These are phyloP conservation scores for Grapholita molesta DNA, from an alignment of 1,140 invertebrate species.

Conservation along the genomic window DNA sequence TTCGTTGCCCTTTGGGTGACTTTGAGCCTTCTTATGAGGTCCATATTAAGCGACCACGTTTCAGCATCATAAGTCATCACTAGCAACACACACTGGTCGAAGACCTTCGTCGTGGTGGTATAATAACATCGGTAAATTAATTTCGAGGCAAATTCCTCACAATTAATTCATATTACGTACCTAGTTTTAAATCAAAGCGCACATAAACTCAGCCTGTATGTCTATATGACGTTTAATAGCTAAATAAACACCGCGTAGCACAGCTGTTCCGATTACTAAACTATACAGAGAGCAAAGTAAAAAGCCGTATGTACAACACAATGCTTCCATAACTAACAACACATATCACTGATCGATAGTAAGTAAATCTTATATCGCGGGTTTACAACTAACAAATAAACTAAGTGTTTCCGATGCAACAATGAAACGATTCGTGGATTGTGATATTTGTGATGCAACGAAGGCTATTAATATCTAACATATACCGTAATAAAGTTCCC, in stretches of 20 bases:
- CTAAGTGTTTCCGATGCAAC: background rate
- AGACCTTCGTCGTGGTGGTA: too few species aligned
- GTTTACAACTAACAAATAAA: background rate
- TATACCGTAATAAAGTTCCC: background rate
- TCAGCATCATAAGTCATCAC: too few species aligned
- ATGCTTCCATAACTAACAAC: background rate
- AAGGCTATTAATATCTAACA: background rate
- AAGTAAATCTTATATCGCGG: background rate
- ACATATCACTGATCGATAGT: background rate
- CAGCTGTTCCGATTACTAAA: background rate
- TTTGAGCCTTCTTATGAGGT: too few species aligned
- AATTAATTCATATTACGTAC: too few species aligned
- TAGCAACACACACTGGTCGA: too few species aligned
- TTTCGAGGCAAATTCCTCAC: too few species aligned
- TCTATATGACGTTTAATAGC: background rate
- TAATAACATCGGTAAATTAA: too few species aligned
- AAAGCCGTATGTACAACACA: background rate
- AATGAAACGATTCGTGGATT: background rate
- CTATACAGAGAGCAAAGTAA: background rate
- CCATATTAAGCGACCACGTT: too few species aligned
- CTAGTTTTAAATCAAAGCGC: too few species aligned
- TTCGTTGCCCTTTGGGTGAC: too few species aligned
- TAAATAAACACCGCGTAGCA: background rate
- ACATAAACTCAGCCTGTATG: slow-evolving; percentile 13
- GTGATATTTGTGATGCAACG: background rate